phyloP scores from a whole-genome alignment of 1,140 invertebrate genomes.

The Drosophila melanica region DNA sequence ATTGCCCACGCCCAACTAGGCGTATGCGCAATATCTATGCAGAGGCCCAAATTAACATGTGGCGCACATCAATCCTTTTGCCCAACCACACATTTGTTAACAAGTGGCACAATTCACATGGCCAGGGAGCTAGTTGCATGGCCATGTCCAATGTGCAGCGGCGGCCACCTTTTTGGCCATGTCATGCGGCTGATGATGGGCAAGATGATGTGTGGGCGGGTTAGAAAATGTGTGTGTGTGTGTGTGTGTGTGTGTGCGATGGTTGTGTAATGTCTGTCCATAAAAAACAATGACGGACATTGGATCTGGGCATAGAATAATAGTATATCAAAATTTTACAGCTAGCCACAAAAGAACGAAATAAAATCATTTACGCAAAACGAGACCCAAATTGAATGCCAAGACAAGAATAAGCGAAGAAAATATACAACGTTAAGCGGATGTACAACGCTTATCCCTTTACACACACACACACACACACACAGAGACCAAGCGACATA shows the following conservation, averaged over 20 bases:
- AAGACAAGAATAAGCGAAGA: conserved; percentile 62
- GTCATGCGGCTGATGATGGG: conserved; percentile 64
- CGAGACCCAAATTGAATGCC: conserved; percentile 68
- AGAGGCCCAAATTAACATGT: conserved; percentile 54
- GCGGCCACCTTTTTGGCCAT: conserved; percentile 67
- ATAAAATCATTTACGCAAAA: conserved; percentile 81
- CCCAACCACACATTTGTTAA: conserved; percentile 35
- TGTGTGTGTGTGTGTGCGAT: conserved; percentile 16
- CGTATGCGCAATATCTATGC: conserved; percentile 53
- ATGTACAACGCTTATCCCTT: conserved; percentile 76
- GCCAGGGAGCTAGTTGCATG: conserved; percentile 32
- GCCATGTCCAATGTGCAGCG: conserved; percentile 52
- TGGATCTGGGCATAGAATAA: conserved; percentile 74
- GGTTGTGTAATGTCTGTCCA: conserved; percentile 58
- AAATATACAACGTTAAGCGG: conserved; percentile 72
- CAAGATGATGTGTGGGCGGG: conserved; percentile 32
- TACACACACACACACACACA: conserved; percentile 33
- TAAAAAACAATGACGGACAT: conserved; percentile 80
- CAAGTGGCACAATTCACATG: conserved; percentile 74
- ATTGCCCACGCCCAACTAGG: conserved; percentile 56
- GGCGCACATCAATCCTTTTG: conserved; percentile 64
- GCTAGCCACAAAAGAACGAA: conserved; percentile 48
- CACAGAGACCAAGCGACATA: conserved; percentile 1
- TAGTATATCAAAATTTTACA: conserved; percentile 80
- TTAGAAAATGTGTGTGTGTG: not conserved